Percentiles rank a stretch among this genome's conserved stretches.
Conservation (phyloP, 2,888 invertebrate species). For the Drosophila dives region DNA sequence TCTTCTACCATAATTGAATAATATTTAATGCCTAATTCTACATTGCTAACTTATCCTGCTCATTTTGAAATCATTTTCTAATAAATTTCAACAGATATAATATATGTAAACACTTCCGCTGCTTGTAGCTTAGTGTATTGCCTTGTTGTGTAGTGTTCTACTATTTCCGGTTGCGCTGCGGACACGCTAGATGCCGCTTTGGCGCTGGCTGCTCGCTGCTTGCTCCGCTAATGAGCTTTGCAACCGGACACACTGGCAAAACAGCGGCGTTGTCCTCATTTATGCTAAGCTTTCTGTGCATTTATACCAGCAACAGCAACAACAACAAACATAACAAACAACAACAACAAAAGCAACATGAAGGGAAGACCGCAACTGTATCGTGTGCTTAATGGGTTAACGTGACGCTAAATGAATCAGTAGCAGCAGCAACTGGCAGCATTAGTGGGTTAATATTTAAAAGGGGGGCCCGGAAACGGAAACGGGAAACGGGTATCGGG, state of each 20-base stretch:
- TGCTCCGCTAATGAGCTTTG: slow-evolving; percentile 74
- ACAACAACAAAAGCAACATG: background rate
- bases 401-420: slow-evolving; percentile 80
- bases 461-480: slow-evolving; percentile 31
- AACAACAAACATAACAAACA: slow-evolving; percentile 23
- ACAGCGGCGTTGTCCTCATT: slow-evolving; percentile 64
- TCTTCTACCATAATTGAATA: background rate
- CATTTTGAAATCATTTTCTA: background rate
- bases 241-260: slow-evolving; percentile 67
- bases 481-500: slow-evolving; percentile 39
- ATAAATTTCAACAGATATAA: slow-evolving; percentile 1
- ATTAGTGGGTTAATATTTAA: slow-evolving; percentile 78
- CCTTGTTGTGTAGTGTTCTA: slow-evolving; percentile 39
- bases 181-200: slow-evolving; percentile 56
- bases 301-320: slow-evolving; percentile 45
- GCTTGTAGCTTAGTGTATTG: slow-evolving; percentile 2
- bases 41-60: background rate
- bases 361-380: slow-evolving; percentile 48
- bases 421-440: slow-evolving; percentile 36
- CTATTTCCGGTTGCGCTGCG: slow-evolving; percentile 46
- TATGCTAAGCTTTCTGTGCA: slow-evolving; percentile 74
- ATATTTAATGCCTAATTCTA: background rate
- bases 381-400: slow-evolving; percentile 76
- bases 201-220: slow-evolving; percentile 8
- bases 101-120: background rate